Percentiles rank a stretch among this genome's conserved stretches.
phyloP scores from a whole-genome alignment of 2,113 vertebrate species.

The Cnemophilus loriae region DNA sequence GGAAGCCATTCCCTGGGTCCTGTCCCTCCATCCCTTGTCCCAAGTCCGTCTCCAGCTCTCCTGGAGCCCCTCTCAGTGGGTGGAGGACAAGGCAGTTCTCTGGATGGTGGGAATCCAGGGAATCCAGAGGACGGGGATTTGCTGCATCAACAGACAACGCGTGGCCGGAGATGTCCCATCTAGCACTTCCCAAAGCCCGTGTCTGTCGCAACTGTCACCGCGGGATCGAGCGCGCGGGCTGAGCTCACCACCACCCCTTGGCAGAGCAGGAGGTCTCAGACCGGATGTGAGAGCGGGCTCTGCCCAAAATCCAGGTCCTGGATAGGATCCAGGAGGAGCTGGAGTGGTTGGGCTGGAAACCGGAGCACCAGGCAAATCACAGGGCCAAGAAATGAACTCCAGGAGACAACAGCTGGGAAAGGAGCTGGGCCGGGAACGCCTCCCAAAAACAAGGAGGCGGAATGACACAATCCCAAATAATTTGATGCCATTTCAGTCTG shows the following conservation, averaged over 20 bases:
- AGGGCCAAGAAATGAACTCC: no score
- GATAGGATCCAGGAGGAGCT: neutral
- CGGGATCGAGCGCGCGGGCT: no score
- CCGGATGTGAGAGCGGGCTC: no score
- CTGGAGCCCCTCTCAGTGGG: neutral
- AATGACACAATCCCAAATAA: accelerated
- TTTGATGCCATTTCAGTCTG: neutral
- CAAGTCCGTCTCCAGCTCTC: neutral
- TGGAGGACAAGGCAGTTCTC: neutral
- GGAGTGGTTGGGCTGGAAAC: neutral
- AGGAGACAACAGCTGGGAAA: neutral
- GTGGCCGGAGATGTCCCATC: neutral
- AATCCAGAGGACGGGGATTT: neutral
- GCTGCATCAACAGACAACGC: neutral
- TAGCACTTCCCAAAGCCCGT: neutral
- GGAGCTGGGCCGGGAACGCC: neutral
- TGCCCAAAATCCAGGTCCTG: neutral
- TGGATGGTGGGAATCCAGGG: neutral
- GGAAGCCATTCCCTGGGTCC: neutral
- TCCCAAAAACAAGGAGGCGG: neutral
- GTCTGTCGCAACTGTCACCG: neutral
- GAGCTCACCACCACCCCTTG: no score
- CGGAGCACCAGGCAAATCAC: neutral
- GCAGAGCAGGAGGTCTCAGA: no score
- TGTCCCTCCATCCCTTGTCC: neutral